phyloP scores from a whole-genome alignment of 1,140 invertebrate genomes.

The Apis cerana region DNA sequence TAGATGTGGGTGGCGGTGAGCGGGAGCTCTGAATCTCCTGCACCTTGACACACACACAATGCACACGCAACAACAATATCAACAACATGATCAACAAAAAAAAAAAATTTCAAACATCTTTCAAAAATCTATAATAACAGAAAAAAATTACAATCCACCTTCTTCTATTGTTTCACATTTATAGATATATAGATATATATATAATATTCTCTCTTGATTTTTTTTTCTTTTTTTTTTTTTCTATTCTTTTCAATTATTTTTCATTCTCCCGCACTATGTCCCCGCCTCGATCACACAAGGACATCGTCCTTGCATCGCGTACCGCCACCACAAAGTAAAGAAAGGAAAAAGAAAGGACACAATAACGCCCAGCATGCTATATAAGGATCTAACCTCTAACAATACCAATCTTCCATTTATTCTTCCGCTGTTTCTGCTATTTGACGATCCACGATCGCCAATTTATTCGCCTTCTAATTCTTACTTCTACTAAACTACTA shows the following conservation, averaged over 20 bases:
- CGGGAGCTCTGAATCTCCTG: conserved; percentile 80
- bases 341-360: background rate
- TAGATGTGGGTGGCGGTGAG: conserved; percentile 83
- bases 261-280: conserved; percentile 33
- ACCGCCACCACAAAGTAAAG: conserved; percentile 49
- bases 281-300: conserved; percentile 39
- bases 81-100: conserved; percentile 49
- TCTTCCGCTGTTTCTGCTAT: conserved; percentile 41
- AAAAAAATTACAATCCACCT: conserved; percentile 65
- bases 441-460: conserved; percentile 26
- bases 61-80: conserved; percentile 55
- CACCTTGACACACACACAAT: conserved; percentile 71
- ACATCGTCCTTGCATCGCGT: conserved; percentile 25
- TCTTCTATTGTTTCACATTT: conserved; percentile 54
- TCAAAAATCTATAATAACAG: conserved; percentile 57
- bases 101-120: conserved; percentile 59
- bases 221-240: background rate
- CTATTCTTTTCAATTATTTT: background rate
- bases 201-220: background rate
- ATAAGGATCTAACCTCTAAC: conserved; percentile 1
- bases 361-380: conserved; percentile 43
- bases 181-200: background rate
- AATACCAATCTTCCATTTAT: background rate
- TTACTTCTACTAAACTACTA: conserved; percentile 18
- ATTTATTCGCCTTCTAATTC: conserved; percentile 41